Evolutionary conservation across 2,888 invertebrate species (phyloP), one percentile per base, ranked within the genome.

Genomic region (Eupithecia exiguata): DNA sequence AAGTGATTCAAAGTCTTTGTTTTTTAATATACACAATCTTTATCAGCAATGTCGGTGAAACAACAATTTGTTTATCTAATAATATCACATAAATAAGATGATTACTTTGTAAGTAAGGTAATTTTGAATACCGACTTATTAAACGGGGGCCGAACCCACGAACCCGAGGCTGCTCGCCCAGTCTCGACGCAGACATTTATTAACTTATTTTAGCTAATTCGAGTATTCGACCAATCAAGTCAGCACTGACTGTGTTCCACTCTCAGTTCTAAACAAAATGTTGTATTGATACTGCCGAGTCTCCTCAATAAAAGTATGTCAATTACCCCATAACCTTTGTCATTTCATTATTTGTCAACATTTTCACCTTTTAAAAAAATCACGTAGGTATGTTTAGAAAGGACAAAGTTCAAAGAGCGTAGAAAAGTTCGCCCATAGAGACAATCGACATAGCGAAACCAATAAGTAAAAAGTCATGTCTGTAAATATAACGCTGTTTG

Each of bases 401-500:
- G 10, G 10, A 21, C 7, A n/a, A n/a, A 49, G 3, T 53, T 53
- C 21, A 25, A 49, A 53, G 62, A 62, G 62, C 35, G 35, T 62
- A 35, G 62, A 62, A 61, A 62, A 35, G 62, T 61, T 25, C 30
- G 5, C 30, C 53, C 10, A 21, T 21, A 53, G 49, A n/a, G 21
- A 21, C 49, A 21, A 10, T 25, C 25, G 58, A 21, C 58, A 30
- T 61, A 30, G 35, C 62, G 35, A 62, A 62, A 62, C 35, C 62
- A 62, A 35, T 62, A 18, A 62, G 62, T 62, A 62, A 35, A 62
- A 62, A 62, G 62, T 62, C 6, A 18, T 35, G 35, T 62, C 35
- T 62, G 62, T 62, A 30, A 62, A 35, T 35, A 18, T 9, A 1
- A 35, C 18, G 62, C 35, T 62, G 35, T 62, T 62, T 62, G 65